Percentiles rank a stretch among this genome's conserved stretches.
Evolutionary conservation across 2,888 invertebrate species (phyloP).

Genomic region (Tolmerus cingulatus): DNA sequence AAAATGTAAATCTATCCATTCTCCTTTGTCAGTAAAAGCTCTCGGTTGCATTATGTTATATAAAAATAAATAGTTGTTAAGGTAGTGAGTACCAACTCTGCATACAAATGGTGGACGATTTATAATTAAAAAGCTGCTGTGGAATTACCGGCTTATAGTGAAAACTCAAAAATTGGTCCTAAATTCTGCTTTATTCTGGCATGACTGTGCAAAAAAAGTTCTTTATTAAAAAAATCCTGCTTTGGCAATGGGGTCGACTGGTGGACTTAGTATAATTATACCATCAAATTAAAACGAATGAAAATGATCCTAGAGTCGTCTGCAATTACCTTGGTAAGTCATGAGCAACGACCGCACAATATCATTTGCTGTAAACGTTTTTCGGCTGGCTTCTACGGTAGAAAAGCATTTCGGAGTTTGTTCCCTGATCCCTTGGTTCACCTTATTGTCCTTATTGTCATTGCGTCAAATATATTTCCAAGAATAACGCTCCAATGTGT

Average conservation of each 20-base stretch:
- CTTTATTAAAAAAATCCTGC: neutral
- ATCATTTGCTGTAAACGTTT: neutral
- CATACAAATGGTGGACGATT: too few species aligned
- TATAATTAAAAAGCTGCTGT: too few species aligned
- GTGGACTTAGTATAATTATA: neutral
- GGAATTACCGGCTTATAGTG: too few species aligned
- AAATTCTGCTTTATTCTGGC: neutral
- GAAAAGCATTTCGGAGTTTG: neutral
- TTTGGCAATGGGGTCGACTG: neutral
- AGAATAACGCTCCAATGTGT: neutral
- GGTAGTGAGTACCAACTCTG: too few species aligned
- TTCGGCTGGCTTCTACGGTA: neutral
- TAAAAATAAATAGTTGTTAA: too few species aligned
- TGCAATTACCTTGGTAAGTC: slow-evolving; percentile 3
- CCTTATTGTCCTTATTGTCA: neutral
- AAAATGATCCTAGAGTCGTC: neutral
- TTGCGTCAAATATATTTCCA: neutral
- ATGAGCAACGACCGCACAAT: neutral
- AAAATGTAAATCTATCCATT: too few species aligned
- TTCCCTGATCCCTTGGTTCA: neutral
- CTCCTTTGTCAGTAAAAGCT: too few species aligned
- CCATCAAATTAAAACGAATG: neutral
- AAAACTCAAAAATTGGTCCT: too few species aligned
- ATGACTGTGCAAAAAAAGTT: neutral
- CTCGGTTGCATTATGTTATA: too few species aligned